phyloP scores from a whole-genome alignment of 2,797 vertebrate species.

The Anguilla anguilla region DNA sequence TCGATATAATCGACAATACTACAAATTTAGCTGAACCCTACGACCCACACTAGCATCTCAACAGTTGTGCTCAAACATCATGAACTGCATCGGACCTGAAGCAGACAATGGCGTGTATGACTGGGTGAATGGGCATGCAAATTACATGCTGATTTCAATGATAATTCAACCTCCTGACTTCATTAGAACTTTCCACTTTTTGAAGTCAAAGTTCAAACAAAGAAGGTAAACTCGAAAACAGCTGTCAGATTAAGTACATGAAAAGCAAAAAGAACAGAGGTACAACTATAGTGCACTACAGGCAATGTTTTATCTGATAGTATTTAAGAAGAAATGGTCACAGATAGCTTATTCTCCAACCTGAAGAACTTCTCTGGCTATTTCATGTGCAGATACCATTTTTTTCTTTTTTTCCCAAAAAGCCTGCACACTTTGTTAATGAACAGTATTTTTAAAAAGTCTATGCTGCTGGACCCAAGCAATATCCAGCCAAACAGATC shows the following conservation, averaged over 20 bases:
- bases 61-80: not conserved
- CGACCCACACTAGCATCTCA: not conserved
- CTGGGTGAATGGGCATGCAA: not conserved
- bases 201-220: not conserved
- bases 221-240: not conserved
- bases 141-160: not conserved
- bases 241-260: not conserved
- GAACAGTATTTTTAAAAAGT: not conserved
- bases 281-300: not conserved
- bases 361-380: not conserved
- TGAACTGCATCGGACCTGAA: not conserved
- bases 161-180: not conserved
- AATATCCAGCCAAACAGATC: constrained; percentile 11
- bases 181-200: not conserved
- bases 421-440: not conserved
- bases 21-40: not conserved
- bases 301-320: not conserved
- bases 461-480: not conserved
- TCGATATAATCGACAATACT: not conserved
- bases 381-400: not conserved
- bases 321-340: not conserved
- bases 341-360: not conserved
- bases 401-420: not conserved
- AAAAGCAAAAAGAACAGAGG: not conserved
- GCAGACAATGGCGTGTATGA: not conserved